phyloP scores from a whole-genome alignment of 2,797 vertebrate species.

The Arnoldichthys spilopterus region DNA sequence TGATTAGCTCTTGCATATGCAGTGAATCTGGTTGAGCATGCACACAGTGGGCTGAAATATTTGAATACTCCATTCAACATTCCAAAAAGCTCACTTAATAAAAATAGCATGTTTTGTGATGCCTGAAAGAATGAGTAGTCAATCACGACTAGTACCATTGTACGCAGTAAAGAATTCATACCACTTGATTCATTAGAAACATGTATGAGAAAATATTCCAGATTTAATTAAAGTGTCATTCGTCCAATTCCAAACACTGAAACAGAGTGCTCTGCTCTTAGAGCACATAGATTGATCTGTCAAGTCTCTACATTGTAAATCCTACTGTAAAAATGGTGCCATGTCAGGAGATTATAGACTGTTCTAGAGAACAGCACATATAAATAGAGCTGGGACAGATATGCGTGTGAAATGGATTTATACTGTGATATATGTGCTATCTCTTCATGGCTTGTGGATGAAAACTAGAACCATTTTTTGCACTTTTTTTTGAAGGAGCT shows the following conservation, averaged over 20 bases:
- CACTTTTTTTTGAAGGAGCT: neutral
- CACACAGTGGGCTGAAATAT: neutral
- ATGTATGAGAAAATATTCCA: neutral
- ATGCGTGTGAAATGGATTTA: neutral
- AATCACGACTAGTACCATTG: neutral
- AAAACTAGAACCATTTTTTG: neutral
- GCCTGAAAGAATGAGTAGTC: neutral
- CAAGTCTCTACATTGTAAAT: constrained; percentile 20
- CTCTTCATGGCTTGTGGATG: neutral
- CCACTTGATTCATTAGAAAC: neutral
- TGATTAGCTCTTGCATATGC: constrained; percentile 2
- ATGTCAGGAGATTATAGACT: constrained; percentile 25
- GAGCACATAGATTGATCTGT: constrained; percentile 27
- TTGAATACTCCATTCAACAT: neutral
- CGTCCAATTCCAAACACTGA: neutral
- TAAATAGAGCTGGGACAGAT: neutral
- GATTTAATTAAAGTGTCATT: constrained; percentile 34
- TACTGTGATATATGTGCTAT: neutral
- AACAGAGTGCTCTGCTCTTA: constrained; percentile 2
- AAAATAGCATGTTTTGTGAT: neutral
- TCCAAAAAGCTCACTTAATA: constrained; percentile 2
- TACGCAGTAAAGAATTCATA: neutral
- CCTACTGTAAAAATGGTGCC: constrained; percentile 15
- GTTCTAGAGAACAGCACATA: constrained; percentile 2
- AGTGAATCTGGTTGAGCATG: neutral